Evolutionary conservation across 2,888 invertebrate genomes (phyloP), one percentile per base, ranked within the genome.

Genomic region (Pelosia muscerda): DNA sequence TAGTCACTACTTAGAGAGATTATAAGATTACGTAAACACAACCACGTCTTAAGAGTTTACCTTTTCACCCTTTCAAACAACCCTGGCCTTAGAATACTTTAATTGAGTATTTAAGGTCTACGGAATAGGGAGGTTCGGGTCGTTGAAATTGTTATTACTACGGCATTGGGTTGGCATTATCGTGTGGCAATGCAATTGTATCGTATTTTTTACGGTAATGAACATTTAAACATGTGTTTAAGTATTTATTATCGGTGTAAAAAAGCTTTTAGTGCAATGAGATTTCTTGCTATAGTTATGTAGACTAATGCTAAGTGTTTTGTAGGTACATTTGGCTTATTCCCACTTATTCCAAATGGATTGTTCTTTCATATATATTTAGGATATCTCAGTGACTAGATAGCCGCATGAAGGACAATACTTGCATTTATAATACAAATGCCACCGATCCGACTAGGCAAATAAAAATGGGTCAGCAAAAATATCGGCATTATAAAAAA

Each of bases 131-230:
- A 63, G 59, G 58, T 74, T 73, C 53, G 69, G 68, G 68, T 69
- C 64, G 61, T 70, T 69, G 34, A 75, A 74, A 77, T 67, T 81
- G 72, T 81, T 79, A 74, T 79, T 77, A 73, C 69, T 79, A 70
- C 59, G 59, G 69, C 71, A 81, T 72, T 68, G 68, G 63, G 69
- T 61, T 66, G 66, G 68, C 72, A 57, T 71, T 72, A 74, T 26
- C 26, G 72, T 72, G 61, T 9, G 63, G 65, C 74, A 79, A 81
- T 79, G 71, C 74, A 71, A 78, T 79, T 76, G 72, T 61, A 64
- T 68, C 56, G 60, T n/a, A n/a, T 68, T 58, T 63, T 59, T 42
- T 55, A 34, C 69, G 31, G 53, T 55, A 55, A 56, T 68, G 57
- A 49, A 49, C 49, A n/a, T 49, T 49, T 49, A 49, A 49, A 49